Evolutionary conservation across 2,888 invertebrate genomes (phyloP), one percentile per base, ranked within the genome.

Genomic region (Adelognathus sp.): DNA sequence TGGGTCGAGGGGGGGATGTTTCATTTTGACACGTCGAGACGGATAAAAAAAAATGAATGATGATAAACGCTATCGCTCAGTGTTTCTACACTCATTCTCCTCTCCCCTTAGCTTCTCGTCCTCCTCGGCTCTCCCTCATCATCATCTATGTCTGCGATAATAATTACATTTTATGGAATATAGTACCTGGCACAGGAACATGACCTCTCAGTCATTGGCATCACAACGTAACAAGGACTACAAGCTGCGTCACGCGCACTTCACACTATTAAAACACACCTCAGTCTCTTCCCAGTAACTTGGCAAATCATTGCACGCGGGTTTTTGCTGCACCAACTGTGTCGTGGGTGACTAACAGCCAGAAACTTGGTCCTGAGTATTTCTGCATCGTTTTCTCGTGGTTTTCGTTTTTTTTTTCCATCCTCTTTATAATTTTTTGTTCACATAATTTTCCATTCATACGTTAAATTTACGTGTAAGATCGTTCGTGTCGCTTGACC

Each of bases 281-380:
- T 79, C 76, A 79, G 76, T 81, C n/a, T n/a, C n/a, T n/a, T n/a
- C n/a, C n/a, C 82, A 78, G 82, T 82, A 79, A 82, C 81, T 82
- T 70, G 76, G 66, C 76, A n/a, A n/a, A 72, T 74, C 58, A 81
- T 81, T 82, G 72, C 82, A 82, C 77, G 81, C 81, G 78, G 61
- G 71, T 76, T 80, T n/a, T n/a, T n/a, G n/a, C n/a, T n/a, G n/a
- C n/a, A n/a, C 78, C 81, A 80, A 83, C 83, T 82, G 86, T n/a
- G n/a, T n/a, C n/a, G 86, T 83, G 84, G 85, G 86, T 88, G 89
- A 90, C 89, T 88, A 60, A 88, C 89, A 90, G 88, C 89, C 89
- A 90, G 88, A 90, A 88, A 89, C 89, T 90, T 90, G 90, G 90
- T 91, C 91, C 91, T 92, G 92, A 92, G 91, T 92, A 92, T 92